Base-by-base conservation (phyloP, 2,113 vertebrate species). In the Callaeas wilsoni region DNA sequence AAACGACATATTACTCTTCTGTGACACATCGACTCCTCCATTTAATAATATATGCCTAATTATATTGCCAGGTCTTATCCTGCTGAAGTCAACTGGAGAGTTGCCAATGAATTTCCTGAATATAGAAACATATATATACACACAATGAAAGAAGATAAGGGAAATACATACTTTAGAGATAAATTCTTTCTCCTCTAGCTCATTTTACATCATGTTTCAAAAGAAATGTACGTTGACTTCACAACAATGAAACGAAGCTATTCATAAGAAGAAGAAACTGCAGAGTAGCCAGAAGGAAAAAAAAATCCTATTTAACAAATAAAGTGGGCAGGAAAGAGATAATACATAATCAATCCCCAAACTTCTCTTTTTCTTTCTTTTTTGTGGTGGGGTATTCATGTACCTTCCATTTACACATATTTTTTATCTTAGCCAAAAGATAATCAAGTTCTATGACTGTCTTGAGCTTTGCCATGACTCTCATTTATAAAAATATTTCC, bases 71-170 rank as follows among this genome's bases (percentile, higher is more conserved):
- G 85, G 93, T 94, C 85, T 85, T 94, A 78, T 94, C 84, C 92
- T 93, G 85, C 33, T 93, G 76, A 94, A 96, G 85, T 96, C 82
- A 90, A 89, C 83, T 94, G 90, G 94, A 97, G 79, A 92, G 83
- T 53, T 96, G 96, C 94, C 94, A 96, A 70, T 75, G 85, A 71
- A 84, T 95, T 92, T 95, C 89, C 90, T 97, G 92, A 93, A 83
- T 89, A 71, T 1, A 75, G 92, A 86, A 92, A 92, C 44, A 86
- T 59, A 85, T 47, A 89, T 77, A 89, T 26, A 92, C 18, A 84
- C 26, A 76, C 52, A 90, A 32, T 71, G 80, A 89, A 94, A 82
- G 59, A 89, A 93, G 89, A 95, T 35, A 92, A 52, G 81, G 83
- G 68, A 89, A 96, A 90, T 75, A 88, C 67, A 74, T 65, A 55